These are phyloP conservation scores for Pheosia gnoma DNA, from an alignment of 2,888 invertebrate species.

Conservation along the genomic window DNA sequence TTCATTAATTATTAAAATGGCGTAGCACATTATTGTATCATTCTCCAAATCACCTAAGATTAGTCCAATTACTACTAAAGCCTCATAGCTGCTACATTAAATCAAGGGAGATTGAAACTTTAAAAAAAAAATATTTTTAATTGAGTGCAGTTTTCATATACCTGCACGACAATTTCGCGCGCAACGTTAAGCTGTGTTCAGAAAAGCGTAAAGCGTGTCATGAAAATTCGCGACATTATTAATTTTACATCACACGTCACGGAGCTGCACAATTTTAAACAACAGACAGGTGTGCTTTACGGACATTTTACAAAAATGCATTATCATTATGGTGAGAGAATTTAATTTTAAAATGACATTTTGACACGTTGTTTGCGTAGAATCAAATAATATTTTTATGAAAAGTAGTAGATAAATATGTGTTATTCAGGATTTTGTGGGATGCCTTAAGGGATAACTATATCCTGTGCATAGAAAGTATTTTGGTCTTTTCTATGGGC, in stretches of 20 bases:
- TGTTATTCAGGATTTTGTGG: too few species aligned
- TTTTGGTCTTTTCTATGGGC: too few species aligned
- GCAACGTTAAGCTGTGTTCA: slow-evolving; percentile 1
- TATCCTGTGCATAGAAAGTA: too few species aligned
- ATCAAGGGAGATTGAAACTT: too few species aligned
- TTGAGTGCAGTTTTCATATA: neutral
- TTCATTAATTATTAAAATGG: too few species aligned
- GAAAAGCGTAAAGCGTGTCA: slow-evolving; percentile 6
- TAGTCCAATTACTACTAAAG: too few species aligned
- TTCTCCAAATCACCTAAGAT: too few species aligned
- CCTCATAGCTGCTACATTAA: too few species aligned
- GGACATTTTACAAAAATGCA: neutral
- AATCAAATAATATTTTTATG: neutral
- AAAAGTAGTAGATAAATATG: too few species aligned
- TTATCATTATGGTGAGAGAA: neutral
- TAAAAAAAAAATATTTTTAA: neutral
- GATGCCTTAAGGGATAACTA: too few species aligned
- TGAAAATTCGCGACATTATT: neutral
- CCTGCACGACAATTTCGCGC: neutral
- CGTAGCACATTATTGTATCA: too few species aligned
- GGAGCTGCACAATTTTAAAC: neutral
- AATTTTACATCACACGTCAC: slow-evolving; percentile 4
- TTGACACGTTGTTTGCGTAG: too few species aligned
- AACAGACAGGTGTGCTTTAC: slow-evolving; percentile 2
- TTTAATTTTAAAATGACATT: neutral